A percentile compares a stretch with the other conserved stretches of the same genome.
phyloP scores from a whole-genome alignment of 2,888 invertebrate species.

The Dryobotodes eremita region DNA sequence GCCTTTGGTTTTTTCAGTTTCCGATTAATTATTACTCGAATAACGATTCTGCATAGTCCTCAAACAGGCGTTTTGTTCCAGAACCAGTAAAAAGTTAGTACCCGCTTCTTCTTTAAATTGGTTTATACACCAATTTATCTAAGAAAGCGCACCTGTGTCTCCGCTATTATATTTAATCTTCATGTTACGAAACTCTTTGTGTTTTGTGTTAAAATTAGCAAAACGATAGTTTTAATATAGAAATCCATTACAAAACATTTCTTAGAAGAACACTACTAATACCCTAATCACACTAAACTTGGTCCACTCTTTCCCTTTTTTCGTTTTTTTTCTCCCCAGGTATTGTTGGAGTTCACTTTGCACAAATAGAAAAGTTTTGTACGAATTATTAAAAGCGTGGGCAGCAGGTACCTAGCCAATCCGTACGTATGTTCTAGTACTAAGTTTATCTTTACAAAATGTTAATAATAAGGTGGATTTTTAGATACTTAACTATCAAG shows the following conservation, averaged over 20 bases:
- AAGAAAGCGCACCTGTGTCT: constrained; percentile 25
- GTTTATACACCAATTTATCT: constrained; percentile 17
- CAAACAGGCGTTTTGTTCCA: constrained; percentile 2
- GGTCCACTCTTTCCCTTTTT: background rate
- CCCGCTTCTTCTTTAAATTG: constrained; percentile 2
- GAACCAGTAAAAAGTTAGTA: constrained; percentile 9
- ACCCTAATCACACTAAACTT: constrained; percentile 14
- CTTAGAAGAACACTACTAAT: background rate
- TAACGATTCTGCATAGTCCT: background rate
- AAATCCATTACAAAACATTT: background rate
- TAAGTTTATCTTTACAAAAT: background rate
- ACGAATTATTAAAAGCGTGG: constrained; percentile 28
- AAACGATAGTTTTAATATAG: background rate
- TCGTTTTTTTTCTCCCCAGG: background rate
- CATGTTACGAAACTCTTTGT: constrained; percentile 1
- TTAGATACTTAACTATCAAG: background rate
- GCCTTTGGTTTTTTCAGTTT: background rate
- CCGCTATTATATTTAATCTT: constrained; percentile 12
- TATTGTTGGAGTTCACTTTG: constrained; percentile 15
- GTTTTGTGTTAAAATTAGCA: background rate
- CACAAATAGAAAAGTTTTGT: constrained; percentile 18
- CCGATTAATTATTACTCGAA: constrained; percentile 7
- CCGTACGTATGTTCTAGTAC: background rate
- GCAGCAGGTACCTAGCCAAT: background rate
- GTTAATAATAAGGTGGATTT: background rate